Evolutionary conservation across 2,888 invertebrate species (phyloP).

Genomic region (Mesoligia furuncula): DNA sequence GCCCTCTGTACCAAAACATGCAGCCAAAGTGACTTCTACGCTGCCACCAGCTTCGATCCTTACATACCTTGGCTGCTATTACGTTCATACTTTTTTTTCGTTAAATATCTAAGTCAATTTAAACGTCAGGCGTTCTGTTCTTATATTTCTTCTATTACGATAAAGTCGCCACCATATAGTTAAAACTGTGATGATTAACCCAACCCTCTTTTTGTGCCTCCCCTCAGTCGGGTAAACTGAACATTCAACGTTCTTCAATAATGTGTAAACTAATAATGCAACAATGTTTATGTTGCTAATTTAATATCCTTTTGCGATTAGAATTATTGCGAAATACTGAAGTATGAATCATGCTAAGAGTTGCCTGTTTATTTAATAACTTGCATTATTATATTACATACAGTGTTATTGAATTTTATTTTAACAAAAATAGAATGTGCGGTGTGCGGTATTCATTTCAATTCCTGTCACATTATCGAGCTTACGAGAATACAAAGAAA

Average conservation of each 20-base stretch:
- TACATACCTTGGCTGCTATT: background rate
- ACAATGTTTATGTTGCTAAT: background rate
- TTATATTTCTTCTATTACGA: no score
- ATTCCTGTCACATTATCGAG: background rate
- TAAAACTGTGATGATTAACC: background rate
- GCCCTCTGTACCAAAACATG: no score
- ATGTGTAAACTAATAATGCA: background rate
- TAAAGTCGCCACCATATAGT: background rate
- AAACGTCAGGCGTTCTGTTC: background rate
- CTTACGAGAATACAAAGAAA: background rate
- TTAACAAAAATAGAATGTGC: background rate
- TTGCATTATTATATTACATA: conserved; percentile 6
- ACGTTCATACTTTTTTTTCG: background rate
- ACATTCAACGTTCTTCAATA: background rate
- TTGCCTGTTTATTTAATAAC: background rate
- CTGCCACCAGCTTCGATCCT: background rate
- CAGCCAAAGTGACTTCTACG: no score
- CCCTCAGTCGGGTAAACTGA: background rate
- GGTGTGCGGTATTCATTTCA: background rate
- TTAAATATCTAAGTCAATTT: background rate
- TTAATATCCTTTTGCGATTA: conserved; percentile 17
- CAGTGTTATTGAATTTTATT: background rate
- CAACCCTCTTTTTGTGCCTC: background rate
- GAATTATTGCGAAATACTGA: conserved; percentile 14
- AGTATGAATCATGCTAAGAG: conserved; percentile 32